phyloP scores from a whole-genome alignment of 2,888 invertebrate species.

The Drosophila limbata region DNA sequence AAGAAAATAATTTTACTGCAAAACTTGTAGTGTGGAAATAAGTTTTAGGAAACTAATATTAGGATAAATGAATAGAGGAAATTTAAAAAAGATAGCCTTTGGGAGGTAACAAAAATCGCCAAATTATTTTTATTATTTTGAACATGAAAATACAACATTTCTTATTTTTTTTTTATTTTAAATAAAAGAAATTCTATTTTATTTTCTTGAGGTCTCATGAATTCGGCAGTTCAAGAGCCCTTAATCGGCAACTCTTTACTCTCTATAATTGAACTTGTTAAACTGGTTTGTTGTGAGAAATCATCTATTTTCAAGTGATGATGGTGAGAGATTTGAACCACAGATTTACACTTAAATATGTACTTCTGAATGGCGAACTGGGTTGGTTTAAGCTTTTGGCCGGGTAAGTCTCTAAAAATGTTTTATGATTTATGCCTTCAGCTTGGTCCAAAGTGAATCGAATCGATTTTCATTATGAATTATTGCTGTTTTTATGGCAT shows the following conservation, averaged over 20 bases:
- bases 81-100: too few species aligned
- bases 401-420: constrained; percentile 53
- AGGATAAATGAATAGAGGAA: too few species aligned
- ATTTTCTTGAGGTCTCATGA: background rate
- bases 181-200: too few species aligned
- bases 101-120: too few species aligned
- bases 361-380: constrained; percentile 37
- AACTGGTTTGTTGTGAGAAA: constrained; percentile 2
- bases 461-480: constrained; percentile 75
- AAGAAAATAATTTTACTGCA: too few species aligned
- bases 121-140: too few species aligned
- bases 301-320: constrained; percentile 30
- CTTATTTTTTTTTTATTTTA: too few species aligned
- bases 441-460: constrained; percentile 66
- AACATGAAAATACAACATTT: too few species aligned
- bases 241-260: constrained; percentile 10
- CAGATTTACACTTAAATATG: constrained; percentile 17
- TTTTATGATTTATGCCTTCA: constrained; percentile 64
- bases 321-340: constrained; percentile 25
- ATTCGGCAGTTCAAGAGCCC: background rate
- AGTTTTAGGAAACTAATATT: too few species aligned
- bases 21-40: too few species aligned
- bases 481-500: constrained; percentile 72
- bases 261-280: background rate
- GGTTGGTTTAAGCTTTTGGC: constrained; percentile 40